Base-by-base conservation (phyloP, 2,797 vertebrate species). In the Alectoris magna region DNA sequence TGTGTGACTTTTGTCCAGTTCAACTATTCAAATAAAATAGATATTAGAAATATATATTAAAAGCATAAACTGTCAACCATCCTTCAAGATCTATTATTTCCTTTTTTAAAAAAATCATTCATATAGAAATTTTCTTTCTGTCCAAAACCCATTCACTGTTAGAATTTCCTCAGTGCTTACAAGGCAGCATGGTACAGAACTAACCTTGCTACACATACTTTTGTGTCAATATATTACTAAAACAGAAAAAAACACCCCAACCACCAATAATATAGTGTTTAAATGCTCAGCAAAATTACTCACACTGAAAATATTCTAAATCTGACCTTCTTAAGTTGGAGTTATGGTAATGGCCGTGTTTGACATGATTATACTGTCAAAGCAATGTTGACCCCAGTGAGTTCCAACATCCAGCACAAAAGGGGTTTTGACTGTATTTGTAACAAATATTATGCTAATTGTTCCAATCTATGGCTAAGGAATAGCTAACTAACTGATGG, bases 211-310 rank as follows among this genome's bases (percentile, higher is more conserved):
- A 36, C 2, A 1, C 17, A 22, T 2, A 44, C 4, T 16, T 77
- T 27, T 29, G 5, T 58, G 26, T 84, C 23, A 38, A n/a, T n/a
- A 74, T 24, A 76, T 63, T 39, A 74, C 27, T 68, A 72, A 92
- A 85, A 41, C 4, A 80, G 8, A 18, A n/a, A 76, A 76, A 71
- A 56, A 63, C 0, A 0, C 0, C 3, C 17, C 44, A 46, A 36
- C 24, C 71, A 21, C 2, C 7, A 48, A 34, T 18, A 73, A 51
- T 14, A 70, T 17, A 78, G 29, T 31, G 27, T 10, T 18, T 88
- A 70, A 38, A 81, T 26, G 7, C 76, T 23, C 39, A 59, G 2
- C 17, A 3, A 46, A 84, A 85, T 55, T 80, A 63, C 58, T 51
- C 66, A 22, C 31, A 77, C 11, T 60, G 27, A 74, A 73, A 71